Evolutionary conservation across 2,113 vertebrate genomes (phyloP).

Genomic region (Anolis carolinensis): DNA sequence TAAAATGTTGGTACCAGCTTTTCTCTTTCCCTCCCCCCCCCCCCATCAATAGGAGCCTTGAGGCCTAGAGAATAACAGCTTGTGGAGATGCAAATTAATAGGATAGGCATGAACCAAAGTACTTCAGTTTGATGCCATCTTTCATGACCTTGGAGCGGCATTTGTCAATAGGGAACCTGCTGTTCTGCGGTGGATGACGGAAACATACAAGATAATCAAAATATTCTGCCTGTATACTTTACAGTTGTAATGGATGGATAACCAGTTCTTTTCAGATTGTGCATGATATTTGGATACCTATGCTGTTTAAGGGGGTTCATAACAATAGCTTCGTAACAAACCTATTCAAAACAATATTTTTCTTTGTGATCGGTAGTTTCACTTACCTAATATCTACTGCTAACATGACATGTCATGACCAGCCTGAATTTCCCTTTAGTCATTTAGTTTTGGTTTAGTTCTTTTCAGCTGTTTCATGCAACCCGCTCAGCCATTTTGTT

Average conservation of each 20-base stretch:
- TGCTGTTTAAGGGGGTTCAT: background rate
- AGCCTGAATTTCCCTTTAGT: background rate
- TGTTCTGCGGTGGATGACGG: background rate
- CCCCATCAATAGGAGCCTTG: background rate
- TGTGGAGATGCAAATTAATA: constrained; percentile 3
- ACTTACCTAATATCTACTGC: background rate
- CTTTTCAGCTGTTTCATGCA: background rate
- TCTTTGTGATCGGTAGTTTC: background rate
- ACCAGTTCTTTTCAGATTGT: background rate
- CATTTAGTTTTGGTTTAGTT: background rate
- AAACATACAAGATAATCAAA: background rate
- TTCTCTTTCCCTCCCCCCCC: background rate
- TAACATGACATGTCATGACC: background rate
- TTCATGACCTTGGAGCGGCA: background rate
- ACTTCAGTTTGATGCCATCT: background rate
- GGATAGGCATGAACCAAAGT: background rate
- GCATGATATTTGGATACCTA: background rate
- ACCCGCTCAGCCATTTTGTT: constrained; percentile 22
- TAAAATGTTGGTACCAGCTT: constrained; percentile 11
- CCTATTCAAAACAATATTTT: background rate
- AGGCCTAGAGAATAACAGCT: constrained; percentile 13
- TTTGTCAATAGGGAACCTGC: background rate
- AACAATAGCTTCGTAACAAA: background rate
- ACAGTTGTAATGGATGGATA: background rate
- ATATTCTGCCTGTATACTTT: background rate